These are phyloP conservation scores for Epirrita christyi DNA, from an alignment of 2,888 invertebrate species.

Conservation along the genomic window DNA sequence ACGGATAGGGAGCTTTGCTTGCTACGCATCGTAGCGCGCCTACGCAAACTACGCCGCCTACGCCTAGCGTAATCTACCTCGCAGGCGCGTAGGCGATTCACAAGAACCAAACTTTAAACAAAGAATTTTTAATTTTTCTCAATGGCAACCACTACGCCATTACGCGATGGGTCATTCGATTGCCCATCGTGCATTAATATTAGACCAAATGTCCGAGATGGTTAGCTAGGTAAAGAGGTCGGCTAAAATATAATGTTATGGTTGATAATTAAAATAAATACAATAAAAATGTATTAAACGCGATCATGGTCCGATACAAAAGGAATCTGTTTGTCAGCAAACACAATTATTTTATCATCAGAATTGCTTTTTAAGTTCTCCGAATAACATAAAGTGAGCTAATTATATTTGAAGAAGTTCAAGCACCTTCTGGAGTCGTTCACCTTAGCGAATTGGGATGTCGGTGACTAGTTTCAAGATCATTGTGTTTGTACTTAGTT, in stretches of 20 bases:
- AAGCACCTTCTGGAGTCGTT: constrained; percentile 13
- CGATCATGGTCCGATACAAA: too few species aligned
- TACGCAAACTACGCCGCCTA: constrained; percentile 15
- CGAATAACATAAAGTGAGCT: background rate
- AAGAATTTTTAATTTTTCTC: too few species aligned
- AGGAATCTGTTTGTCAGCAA: background rate
- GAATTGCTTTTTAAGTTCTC: background rate
- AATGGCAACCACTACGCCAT: too few species aligned
- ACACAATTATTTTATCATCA: background rate
- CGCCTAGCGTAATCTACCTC: background rate
- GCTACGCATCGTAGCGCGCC: constrained; percentile 24
- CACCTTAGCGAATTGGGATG: constrained; percentile 2
- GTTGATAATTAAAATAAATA: too few species aligned
- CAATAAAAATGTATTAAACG: too few species aligned
- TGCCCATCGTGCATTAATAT: too few species aligned
- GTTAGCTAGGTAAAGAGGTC: too few species aligned
- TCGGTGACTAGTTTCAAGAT: constrained; percentile 3
- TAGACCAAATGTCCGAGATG: too few species aligned
- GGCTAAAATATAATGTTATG: too few species aligned
- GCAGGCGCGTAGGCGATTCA: background rate
- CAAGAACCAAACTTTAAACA: too few species aligned
- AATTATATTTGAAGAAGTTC: constrained; percentile 15
- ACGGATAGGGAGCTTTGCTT: constrained; percentile 21
- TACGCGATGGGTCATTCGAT: too few species aligned
- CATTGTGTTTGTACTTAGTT: background rate